Base-by-base conservation (phyloP, 2,797 vertebrate species). In the Esox lucius region DNA sequence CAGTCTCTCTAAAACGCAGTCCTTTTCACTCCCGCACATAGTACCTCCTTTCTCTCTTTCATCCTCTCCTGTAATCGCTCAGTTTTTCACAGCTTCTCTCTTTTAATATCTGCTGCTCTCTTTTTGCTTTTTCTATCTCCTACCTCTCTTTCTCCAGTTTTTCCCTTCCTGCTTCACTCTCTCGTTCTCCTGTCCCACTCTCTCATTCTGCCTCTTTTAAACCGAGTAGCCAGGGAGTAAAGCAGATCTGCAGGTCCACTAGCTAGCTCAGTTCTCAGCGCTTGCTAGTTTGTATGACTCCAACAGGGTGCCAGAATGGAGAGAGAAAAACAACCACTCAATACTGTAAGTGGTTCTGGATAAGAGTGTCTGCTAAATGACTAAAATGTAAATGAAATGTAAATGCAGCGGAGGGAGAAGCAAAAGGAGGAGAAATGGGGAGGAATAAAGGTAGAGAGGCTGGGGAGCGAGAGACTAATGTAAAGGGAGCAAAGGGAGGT, bases 21-120 rank as follows among this genome's bases (percentile, higher is more conserved):
- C 2, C 8, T 12, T 12, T 0, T 46, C 42, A 8, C 42, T 46
- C 42, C 17, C 48, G 31, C 62, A 73, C 65, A 75, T 48, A 62
- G 53, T 69, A 77, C 69, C 74, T 75, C 28, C n/a, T 31, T 68
- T 70, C 78, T 56, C 51, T 79, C 68, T 80, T 73, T 71, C 71
- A 68, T 74, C 15, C 66, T 64, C 86, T 84, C 77, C 76, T 82
- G 71, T 88, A 81, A 83, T 84, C 84, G 86, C 80, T 66, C 79
- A 81, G 77, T 78, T 84, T 70, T 46, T 72, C 67, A 46, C 75
- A 49, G n/a, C n/a, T n/a, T n/a, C 78, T 79, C 66, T 51, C 88
- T 73, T 74, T 69, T 80, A 73, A 80, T 77, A 9, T n/a, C 67
- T 48, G 17, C 17, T 16, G n/a, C 86, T 19, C 59, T 75, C 74